Evolutionary conservation across 92 coral and sea anemone species (phyloP).

Genomic region (Pocillopora meandrina): DNA sequence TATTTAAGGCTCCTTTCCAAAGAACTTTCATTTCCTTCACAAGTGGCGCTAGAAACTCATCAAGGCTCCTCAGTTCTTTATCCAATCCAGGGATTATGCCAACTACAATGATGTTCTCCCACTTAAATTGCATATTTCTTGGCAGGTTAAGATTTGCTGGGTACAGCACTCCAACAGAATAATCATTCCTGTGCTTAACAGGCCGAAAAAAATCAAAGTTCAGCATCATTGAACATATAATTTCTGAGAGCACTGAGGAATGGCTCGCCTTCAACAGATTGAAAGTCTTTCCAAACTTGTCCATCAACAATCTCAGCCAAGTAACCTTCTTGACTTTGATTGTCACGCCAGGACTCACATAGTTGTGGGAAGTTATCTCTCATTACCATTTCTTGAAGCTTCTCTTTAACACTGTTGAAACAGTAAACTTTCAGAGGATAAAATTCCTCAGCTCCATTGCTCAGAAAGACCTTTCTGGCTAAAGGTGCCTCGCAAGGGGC

Average conservation of each 20-base stretch:
- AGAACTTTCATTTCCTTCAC: slow-evolving; percentile 49
- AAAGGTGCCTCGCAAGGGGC: slow-evolving; percentile 45
- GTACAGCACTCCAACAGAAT: slow-evolving; percentile 60
- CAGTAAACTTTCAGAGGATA: slow-evolving; percentile 70
- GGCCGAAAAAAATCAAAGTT: slow-evolving; percentile 74
- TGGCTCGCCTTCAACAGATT: slow-evolving; percentile 45
- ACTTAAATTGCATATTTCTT: slow-evolving; percentile 45
- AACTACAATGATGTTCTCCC: slow-evolving; percentile 49
- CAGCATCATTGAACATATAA: slow-evolving; percentile 45
- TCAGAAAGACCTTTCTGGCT: slow-evolving; percentile 50
- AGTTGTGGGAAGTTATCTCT: slow-evolving; percentile 39
- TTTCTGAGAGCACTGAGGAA: slow-evolving; percentile 51
- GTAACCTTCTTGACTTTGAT: slow-evolving; percentile 32
- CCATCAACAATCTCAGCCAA: slow-evolving; percentile 56
- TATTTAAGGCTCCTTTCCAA: slow-evolving; percentile 31
- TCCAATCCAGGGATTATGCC: slow-evolving; percentile 57
- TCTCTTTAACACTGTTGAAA: slow-evolving; percentile 62
- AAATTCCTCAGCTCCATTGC: slow-evolving; percentile 41
- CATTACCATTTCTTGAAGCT: slow-evolving; percentile 48
- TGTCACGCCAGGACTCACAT: slow-evolving; percentile 57
- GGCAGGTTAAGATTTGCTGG: slow-evolving; percentile 57
- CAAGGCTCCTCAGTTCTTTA: slow-evolving; percentile 41
- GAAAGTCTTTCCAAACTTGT: slow-evolving; percentile 57
- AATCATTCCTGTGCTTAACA: slow-evolving; percentile 56
- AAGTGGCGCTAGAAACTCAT: slow-evolving; percentile 53